These are phyloP conservation scores for Pseudachorutes palmiensis DNA, from an alignment of 1,140 invertebrate genomes.

Conservation along the genomic window DNA sequence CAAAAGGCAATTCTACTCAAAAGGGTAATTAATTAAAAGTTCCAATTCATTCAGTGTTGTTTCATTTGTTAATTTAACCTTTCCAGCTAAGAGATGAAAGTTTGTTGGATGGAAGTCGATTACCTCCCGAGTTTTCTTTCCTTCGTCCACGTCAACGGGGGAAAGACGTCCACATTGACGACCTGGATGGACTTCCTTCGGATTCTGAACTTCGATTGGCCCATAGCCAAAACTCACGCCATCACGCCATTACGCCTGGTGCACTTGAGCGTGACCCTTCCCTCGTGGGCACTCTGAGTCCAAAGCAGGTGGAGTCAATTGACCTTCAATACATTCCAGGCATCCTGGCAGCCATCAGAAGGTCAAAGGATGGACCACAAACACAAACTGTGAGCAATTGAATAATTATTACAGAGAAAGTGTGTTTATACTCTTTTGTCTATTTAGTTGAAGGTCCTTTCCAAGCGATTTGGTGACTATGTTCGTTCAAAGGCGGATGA, in stretches of 20 bases:
- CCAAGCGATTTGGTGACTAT: constrained; percentile 31
- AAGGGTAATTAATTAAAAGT: constrained; percentile 27
- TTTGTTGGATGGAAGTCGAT: constrained; percentile 10
- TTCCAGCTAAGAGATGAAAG: background rate
- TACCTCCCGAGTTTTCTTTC: constrained; percentile 25
- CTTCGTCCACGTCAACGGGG: constrained; percentile 21
- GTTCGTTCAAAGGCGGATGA: constrained; percentile 32
- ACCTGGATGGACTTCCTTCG: constrained; percentile 31
- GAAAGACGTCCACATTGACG: background rate
- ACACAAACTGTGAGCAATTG: constrained; percentile 24
- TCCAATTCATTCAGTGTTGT: no score
- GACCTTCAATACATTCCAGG: constrained; percentile 30
- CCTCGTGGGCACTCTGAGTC: constrained; percentile 33
- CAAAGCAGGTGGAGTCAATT: constrained; percentile 26
- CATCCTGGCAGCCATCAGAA: constrained; percentile 26
- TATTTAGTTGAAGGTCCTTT: constrained; percentile 28
- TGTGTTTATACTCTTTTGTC: no score
- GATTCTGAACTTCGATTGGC: constrained; percentile 28
- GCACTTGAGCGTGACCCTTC: constrained; percentile 21
- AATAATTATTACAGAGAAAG: no score
- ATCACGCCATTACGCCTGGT: constrained; percentile 21
- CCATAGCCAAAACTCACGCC: constrained; percentile 14
- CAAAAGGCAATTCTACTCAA: constrained; percentile 32
- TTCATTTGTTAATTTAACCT: constrained; percentile 1
- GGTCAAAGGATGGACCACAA: constrained; percentile 33